phyloP scores from a whole-genome alignment of 2,888 invertebrate species.

The Anorthoa munda region DNA sequence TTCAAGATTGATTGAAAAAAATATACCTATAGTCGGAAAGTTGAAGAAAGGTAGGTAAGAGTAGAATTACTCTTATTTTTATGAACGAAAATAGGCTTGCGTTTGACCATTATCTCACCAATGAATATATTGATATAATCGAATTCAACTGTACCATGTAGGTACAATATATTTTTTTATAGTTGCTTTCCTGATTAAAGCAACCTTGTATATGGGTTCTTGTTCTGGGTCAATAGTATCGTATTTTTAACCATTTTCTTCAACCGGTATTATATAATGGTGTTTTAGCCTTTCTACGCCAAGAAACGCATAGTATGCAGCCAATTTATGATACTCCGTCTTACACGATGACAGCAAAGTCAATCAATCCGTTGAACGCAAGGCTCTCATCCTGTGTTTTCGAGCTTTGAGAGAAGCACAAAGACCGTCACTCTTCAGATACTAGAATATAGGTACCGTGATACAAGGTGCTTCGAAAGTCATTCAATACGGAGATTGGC shows the following conservation, averaged over 20 bases:
- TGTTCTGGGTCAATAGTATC: not conserved
- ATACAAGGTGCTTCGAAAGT: conserved; percentile 4
- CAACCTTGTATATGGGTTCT: too few relatives aligned
- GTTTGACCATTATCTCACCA: too few relatives aligned
- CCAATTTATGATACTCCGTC: conserved; percentile 18
- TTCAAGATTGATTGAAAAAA: not conserved
- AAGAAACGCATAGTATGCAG: not conserved
- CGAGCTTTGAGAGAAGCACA: not conserved
- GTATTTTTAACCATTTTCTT: not conserved
- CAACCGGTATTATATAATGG: not conserved
- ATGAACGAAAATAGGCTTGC: too few relatives aligned
- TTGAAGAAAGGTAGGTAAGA: too few relatives aligned
- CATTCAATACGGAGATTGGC: conserved; percentile 23
- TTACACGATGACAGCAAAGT: not conserved
- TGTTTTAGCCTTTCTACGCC: not conserved
- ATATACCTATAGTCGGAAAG: not conserved
- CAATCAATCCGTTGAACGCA: conserved; percentile 22
- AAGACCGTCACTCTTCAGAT: conserved; percentile 8
- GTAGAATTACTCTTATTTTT: too few relatives aligned
- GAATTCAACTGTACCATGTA: too few relatives aligned
- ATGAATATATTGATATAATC: too few relatives aligned
- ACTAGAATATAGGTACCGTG: not conserved
- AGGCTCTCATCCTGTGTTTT: not conserved
- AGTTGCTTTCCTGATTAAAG: too few relatives aligned
- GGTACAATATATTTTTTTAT: too few relatives aligned